These are phyloP conservation scores for Periophthalmus modestus DNA, from an alignment of 2,113 vertebrate species.

Conservation along the genomic window DNA sequence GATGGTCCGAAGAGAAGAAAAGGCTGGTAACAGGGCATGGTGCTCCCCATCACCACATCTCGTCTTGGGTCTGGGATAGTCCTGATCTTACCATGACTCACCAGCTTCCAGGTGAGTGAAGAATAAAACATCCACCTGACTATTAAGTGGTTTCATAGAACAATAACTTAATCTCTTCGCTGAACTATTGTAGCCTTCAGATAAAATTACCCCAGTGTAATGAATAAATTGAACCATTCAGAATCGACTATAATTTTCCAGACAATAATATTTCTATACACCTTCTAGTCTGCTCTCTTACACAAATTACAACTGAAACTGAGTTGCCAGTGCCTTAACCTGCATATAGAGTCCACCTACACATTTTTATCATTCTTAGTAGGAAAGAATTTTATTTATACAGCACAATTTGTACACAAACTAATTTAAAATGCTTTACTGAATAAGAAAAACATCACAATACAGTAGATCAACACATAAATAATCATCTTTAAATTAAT, in stretches of 20 bases:
- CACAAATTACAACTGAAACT: no score
- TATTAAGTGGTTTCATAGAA: background rate
- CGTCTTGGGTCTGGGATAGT: conserved; percentile 74
- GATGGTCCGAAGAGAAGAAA: conserved; percentile 72
- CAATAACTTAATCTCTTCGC: background rate
- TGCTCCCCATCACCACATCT: conserved; percentile 70
- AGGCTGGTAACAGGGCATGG: conserved; percentile 76
- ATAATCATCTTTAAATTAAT: no score
- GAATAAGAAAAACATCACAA: no score
- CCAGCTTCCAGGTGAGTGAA: conserved; percentile 66
- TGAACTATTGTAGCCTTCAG: background rate
- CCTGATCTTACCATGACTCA: conserved; percentile 55
- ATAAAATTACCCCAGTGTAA: background rate
- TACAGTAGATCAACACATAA: no score
- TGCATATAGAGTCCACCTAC: no score
- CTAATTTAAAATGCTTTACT: no score
- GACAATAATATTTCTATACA: background rate
- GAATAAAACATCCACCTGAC: conserved; percentile 14
- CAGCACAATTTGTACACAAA: no score
- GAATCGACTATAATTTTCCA: background rate
- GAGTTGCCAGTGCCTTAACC: no score
- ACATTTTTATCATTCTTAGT: no score
- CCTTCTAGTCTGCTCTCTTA: no score
- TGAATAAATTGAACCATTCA: background rate
- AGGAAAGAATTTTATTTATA: no score